Evolutionary conservation across 2,113 vertebrate species (phyloP).

Genomic region (Stigmatopora argus): DNA sequence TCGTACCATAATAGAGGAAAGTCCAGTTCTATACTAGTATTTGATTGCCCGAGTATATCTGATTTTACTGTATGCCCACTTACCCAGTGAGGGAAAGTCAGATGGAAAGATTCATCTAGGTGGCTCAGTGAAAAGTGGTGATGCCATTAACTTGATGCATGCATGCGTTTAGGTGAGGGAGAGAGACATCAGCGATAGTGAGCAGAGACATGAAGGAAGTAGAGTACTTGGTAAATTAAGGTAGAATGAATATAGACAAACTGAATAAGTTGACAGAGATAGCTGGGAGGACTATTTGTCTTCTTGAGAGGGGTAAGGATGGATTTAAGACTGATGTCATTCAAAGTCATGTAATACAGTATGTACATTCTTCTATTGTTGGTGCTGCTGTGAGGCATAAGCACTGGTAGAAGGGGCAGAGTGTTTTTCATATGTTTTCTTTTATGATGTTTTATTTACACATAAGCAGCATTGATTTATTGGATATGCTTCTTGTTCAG

Average conservation of each 20-base stretch:
- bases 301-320: constrained; percentile 41
- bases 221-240: constrained; percentile 30
- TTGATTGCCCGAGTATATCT: no score
- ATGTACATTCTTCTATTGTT: constrained; percentile 52
- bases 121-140: not conserved
- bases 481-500: constrained; percentile 20
- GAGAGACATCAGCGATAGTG: constrained; percentile 45
- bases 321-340: constrained; percentile 70
- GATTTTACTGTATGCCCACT: no score
- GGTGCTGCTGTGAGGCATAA: not conserved
- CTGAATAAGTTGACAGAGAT: constrained; percentile 41
- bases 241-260: constrained; percentile 25
- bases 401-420: constrained; percentile 3
- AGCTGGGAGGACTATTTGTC: constrained; percentile 33
- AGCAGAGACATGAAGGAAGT: constrained; percentile 28
- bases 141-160: constrained; percentile 2
- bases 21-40: no score
- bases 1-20: no score
- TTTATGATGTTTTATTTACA: constrained; percentile 39
- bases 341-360: constrained; percentile 79
- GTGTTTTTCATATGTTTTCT: constrained; percentile 32
- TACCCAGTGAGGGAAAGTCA: not conserved
- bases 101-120: not conserved
- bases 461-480: constrained; percentile 26
- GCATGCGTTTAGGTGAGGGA: constrained; percentile 16